Evolutionary conservation across 2,888 invertebrate species (phyloP), one percentile per base, ranked within the genome.

Genomic region (Lycophotia porphyrea): DNA sequence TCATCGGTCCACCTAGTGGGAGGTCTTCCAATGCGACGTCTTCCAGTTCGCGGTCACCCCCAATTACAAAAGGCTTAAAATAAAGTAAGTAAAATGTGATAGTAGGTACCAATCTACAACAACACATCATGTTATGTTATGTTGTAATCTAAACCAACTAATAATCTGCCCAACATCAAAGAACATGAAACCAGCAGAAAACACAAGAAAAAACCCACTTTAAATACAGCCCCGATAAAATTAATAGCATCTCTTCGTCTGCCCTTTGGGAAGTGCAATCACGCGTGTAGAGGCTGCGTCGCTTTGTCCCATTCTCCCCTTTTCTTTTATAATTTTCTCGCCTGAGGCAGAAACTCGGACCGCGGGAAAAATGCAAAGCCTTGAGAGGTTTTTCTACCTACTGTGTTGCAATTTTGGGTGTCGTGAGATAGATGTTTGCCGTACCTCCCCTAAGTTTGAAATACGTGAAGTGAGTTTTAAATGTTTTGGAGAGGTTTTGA

Each of bases 321-420:
- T 89, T 86, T 90, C 88, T 89, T 90, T 92, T 91, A 93, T 93
- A 93, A 94, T 93, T 93, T 93, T 91, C 91, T 89, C 91, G 91
- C 93, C 91, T 89, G 87, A 78, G 84, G 88, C 74, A 81, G 39
- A 70, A 61, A 68, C 76, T 85, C 74, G 90, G 91, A 89, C 88
- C 85, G 87, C 88, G 88, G 74, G 88, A 92, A 90, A 93, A 91
- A 93, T 93, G 91, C 92, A 92, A 92, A 89, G 71, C 77, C 84
- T 81, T 88, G 86, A 91, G 90, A 90, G 90, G 90, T 89, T 90
- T 85, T 86, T 34, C 55, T 76, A 64, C 70, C 77, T 71, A 85
- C 83, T 77, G 65, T 71, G 61, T 82, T 84, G 85, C 84, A 85
- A 82, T 87, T 84, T 82, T 52, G 79, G 70, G 34, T 79, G 81